Evolutionary conservation across 23 tunicate genomes (phyloP).

Genomic region (Clavelina lepadiformis): DNA sequence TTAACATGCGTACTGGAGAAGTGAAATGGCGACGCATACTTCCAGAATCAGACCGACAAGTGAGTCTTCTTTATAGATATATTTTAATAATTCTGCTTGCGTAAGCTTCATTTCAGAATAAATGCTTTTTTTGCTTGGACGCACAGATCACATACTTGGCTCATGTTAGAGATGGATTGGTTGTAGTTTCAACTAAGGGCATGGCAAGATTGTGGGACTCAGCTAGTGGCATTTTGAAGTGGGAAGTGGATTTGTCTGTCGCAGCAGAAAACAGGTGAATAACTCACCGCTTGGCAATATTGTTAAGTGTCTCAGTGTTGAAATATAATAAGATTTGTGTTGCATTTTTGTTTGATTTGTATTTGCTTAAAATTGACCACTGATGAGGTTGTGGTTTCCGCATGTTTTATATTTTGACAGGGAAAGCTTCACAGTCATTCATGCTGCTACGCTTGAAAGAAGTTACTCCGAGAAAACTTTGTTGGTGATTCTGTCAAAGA

Average conservation of each 20-base stretch:
- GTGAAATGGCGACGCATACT: conserved; percentile 43
- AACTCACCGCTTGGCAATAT: too few relatives aligned
- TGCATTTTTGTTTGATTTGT: background rate
- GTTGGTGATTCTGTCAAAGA: conserved; percentile 38
- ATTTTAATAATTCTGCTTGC: background rate
- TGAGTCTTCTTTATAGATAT: background rate
- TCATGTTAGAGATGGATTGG: conserved; percentile 41
- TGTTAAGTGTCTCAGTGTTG: too few relatives aligned
- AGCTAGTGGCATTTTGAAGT: conserved; percentile 46
- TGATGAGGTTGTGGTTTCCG: background rate
- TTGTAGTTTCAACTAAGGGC: conserved; percentile 36
- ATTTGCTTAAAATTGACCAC: background rate
- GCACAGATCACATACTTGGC: conserved; percentile 1
- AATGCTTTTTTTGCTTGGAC: background rate
- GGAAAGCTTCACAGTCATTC: conserved; percentile 27
- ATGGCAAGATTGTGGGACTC: conserved; percentile 53
- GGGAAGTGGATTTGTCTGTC: conserved; percentile 43
- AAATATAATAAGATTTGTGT: too few relatives aligned
- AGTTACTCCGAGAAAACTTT: conserved; percentile 58
- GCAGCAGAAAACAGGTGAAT: conserved; percentile 8
- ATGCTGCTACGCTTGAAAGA: conserved; percentile 39
- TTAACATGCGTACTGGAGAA: conserved; percentile 40
- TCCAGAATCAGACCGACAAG: conserved; percentile 31
- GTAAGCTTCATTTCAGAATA: background rate
- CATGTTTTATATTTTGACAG: conserved; percentile 1